Base-by-base conservation (phyloP, 2,797 vertebrate genomes). In the Anguilla anguilla region DNA sequence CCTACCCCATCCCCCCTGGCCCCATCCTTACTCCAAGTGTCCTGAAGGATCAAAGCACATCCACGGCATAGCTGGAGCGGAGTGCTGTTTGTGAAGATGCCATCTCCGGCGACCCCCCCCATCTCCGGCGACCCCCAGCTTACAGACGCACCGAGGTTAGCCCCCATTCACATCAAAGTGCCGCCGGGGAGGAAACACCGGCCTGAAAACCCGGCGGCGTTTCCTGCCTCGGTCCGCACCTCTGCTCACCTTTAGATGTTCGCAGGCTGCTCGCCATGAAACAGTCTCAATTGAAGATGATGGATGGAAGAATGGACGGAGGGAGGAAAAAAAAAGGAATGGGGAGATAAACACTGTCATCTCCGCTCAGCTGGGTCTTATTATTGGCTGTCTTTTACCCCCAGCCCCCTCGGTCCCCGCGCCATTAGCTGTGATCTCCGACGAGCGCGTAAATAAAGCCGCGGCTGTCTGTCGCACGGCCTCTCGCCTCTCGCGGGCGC, bases 1-100 rank as follows among this genome's bases (percentile, higher is more conserved):
- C 49, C 85, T 1, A 3, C 9, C 11, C 72, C 19, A 77, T 82
- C 7, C 22, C 69, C 85, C 77, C 91, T 86, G 69, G 85, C 89
- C 79, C 67, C 17, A 22, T 22, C 39, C 74, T 39, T 22, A 35
- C 31, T 17, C 39, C 15, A 19, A 46, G 35, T 35, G 35, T 43
- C 17, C 74, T 46, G 39, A 3, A 1, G 35, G 6, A 79, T 22
- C 74, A 79, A 43, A 79, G 74, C 72, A 39, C 74, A 46, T 79
- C 74, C 39, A 5, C 15, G 19, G 35, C 74, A 46, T 19, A 79
- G 28, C 69, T 10, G 74, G 74, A 46, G 74, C 1, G 39, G 17
- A 19, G 35, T 43, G n/a, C 9, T 35, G 74, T 79, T 35, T 79
- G 74, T 39, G 74, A 79, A 35, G 35, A 77, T 39, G 15, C 31